phyloP scores from a whole-genome alignment of 2,888 invertebrate species.

The Drosophila mulleri region DNA sequence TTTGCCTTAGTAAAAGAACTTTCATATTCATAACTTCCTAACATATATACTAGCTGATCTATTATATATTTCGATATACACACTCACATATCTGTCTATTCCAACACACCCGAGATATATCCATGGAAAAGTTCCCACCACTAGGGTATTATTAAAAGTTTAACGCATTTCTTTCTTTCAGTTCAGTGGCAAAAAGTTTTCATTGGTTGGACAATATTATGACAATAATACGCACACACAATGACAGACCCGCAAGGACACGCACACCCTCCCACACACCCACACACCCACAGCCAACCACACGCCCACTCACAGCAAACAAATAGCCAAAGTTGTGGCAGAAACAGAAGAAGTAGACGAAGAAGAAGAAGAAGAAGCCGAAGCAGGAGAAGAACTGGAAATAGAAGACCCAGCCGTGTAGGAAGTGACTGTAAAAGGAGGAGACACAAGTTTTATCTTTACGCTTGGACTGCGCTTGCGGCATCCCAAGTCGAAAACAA shows the following conservation, averaged over 20 bases:
- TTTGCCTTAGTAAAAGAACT: neutral
- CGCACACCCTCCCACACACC: neutral
- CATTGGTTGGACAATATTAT: constrained; percentile 68
- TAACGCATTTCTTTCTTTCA: constrained; percentile 51
- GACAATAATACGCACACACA: constrained; percentile 55
- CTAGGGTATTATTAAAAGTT: constrained; percentile 36
- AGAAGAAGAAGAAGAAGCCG: constrained; percentile 17
- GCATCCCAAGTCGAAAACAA: constrained; percentile 70
- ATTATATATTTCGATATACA: neutral
- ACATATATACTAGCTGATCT: neutral
- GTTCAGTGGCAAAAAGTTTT: constrained; percentile 68
- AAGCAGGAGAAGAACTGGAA: constrained; percentile 14
- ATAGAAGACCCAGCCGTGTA: constrained; percentile 9
- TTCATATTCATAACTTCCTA: neutral
- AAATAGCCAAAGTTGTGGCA: constrained; percentile 55
- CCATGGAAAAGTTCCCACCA: no score
- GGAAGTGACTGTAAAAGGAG: constrained; percentile 49
- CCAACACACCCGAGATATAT: neutral
- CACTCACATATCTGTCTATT: neutral
- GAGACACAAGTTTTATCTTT: constrained; percentile 77
- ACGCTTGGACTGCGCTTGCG: constrained; percentile 73
- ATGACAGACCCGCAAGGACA: constrained; percentile 8
- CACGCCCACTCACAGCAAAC: constrained; percentile 3
- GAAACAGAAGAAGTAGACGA: constrained; percentile 8
- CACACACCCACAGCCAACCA: neutral